phyloP scores from a whole-genome alignment of 2,113 vertebrate species.

The Hippocampus comes region DNA sequence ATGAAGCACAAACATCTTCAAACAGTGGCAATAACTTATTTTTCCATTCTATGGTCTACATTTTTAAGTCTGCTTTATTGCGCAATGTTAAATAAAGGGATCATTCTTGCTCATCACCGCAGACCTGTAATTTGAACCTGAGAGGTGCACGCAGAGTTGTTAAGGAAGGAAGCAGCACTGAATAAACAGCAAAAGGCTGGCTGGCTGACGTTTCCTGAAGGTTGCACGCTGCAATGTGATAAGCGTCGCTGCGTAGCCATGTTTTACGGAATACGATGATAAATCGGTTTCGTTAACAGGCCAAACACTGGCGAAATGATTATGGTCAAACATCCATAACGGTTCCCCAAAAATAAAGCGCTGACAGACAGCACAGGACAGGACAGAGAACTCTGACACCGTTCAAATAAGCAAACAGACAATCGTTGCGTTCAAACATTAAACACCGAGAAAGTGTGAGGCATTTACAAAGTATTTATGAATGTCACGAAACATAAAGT shows the following conservation, averaged over 20 bases:
- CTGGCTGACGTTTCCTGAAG: slow-evolving; percentile 49
- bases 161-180: slow-evolving; percentile 33
- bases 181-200: slow-evolving; percentile 27
- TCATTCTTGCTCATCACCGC: not conserved
- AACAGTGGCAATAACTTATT: no score
- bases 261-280: not conserved
- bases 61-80: not conserved
- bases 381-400: not conserved
- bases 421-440: not conserved
- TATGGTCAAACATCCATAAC: not conserved
- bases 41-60: no score
- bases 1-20: not conserved
- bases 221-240: not conserved
- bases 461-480: not conserved
- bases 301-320: not conserved
- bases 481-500: not conserved
- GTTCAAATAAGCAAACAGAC: slow-evolving; percentile 7
- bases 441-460: not conserved
- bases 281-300: not conserved
- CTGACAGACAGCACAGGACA: slow-evolving; percentile 1
- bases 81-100: not conserved
- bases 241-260: slow-evolving; percentile 3
- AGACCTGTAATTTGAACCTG: not conserved
- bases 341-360: not conserved
- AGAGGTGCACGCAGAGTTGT: slow-evolving; percentile 18